phyloP scores from a whole-genome alignment of 2,797 vertebrate species.

The Aphelocoma californica region DNA sequence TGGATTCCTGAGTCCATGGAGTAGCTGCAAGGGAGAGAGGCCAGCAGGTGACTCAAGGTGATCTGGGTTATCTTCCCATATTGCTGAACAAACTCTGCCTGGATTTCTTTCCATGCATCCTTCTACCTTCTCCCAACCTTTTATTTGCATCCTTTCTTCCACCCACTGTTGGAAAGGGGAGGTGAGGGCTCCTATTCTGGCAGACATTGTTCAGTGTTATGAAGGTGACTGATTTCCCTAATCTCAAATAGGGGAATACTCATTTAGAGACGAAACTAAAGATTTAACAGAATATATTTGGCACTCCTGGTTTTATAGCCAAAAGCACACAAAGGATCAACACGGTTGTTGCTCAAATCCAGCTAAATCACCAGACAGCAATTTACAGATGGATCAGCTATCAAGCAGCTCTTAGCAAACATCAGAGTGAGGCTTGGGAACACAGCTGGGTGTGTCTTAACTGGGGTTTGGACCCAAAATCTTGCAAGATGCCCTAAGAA shows the following conservation, averaged over 20 bases:
- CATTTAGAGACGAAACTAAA: background rate
- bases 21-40: slow-evolving; percentile 71
- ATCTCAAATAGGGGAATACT: background rate
- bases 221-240: background rate
- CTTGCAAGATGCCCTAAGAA: background rate
- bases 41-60: background rate
- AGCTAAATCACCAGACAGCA: background rate
- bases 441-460: background rate
- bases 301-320: background rate
- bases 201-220: background rate
- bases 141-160: background rate
- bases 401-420: background rate
- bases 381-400: background rate
- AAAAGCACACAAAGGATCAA: background rate
- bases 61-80: background rate
- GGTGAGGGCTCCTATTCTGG: background rate
- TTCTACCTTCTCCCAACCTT: background rate
- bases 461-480: background rate
- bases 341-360: background rate
- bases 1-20: slow-evolving; percentile 88
- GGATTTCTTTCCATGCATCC: background rate
- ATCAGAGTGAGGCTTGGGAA: background rate
- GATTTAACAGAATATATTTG: background rate
- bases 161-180: background rate
- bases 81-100: background rate